Base-by-base conservation (phyloP, 2,888 invertebrate genomes). In the Argyresthia albistria region DNA sequence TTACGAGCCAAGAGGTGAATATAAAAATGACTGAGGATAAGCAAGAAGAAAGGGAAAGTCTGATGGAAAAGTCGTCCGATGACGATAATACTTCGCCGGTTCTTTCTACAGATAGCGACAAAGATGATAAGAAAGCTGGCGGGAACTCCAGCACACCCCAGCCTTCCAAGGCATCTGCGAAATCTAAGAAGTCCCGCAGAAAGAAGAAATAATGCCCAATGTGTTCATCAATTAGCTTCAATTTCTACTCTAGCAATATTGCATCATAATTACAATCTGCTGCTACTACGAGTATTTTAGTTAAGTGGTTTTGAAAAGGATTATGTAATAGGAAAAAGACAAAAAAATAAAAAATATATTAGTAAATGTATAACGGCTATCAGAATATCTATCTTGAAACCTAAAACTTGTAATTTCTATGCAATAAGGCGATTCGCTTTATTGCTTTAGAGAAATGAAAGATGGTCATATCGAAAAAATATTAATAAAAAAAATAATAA, bases 101-200 rank as follows among this genome's bases (percentile, higher is more conserved):
- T 9, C 70, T 84, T 57, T 89, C 90, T 0, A 77, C 88, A 0
- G 90, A 90, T 63, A 90, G 90, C 61, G 91, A 91, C 57, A 86
- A 83, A 55, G 86, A 88, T 36, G 83, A 80, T 52, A 87, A 76
- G 66, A 82, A 72, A 68, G 69, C 61, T 53, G 67, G 66, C 62
- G 76, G 80, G 67, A 71, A 80, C 60, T 74, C 77, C 55, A 78
- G 70, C 58, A 58, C 73, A 56, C 66, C 72, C 51, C 66, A 76
- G 64, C 73, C 80, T 62, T 73, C 70, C 50, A 87, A 87, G 69
- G 80, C 79, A 73, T 79, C 82, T 43, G 65, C 74, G 58, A 84
- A 86, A 58, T 80, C 88, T 65, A 89, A 89, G 67, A 90, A 90
- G 67, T 80, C 89, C 51, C 91, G 90, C 67, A 90, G 89, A 67